Base-by-base conservation (phyloP, 2,113 vertebrate genomes). In the Limanda limanda region DNA sequence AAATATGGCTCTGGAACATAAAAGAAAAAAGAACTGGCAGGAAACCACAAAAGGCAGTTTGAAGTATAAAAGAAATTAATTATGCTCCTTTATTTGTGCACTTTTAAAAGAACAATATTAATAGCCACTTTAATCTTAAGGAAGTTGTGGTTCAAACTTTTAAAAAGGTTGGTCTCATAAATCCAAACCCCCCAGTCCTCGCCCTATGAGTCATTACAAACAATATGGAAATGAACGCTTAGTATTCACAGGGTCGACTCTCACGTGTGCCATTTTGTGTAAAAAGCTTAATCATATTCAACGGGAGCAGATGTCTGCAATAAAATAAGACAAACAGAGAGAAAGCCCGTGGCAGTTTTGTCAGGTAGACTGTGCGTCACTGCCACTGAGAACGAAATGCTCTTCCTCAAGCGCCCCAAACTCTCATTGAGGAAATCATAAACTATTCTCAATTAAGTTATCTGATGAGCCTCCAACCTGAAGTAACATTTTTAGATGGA, bases 371-470 rank as follows among this genome's bases (percentile, higher is more conserved):
- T n/a, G 18, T 63, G 60, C n/a, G 60, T 45, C 60, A 42, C n/a
- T 64, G 15, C 66, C 56, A 63, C 59, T 10, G 40, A 74, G 57
- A 69, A 2, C 42, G 65, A 66, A 35, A 47, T 15, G 15, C 56
- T 57, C 37, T 60, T 35, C n/a, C 76, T 18, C n/a, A 62, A 31
- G 47, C 3, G 56, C 23, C 23, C 14, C 51, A 42, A 48, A 42
- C 55, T 63, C 37, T 84, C 48, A 55, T 58, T 21, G 68, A 65
- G 61, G 18, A 82, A 82, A 83, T 81, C 72, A 78, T 88, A 82
- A 80, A 83, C 76, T 76, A 81, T 72, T 57, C 35, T 23, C 45
- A 75, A 87, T 84, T n/a, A 51, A 85, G 86, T 89, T 37, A 83
- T 61, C 72, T 74, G 80, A 75, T 45, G 76, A 69, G 74, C 60